Evolutionary conservation across 1,140 invertebrate genomes (phyloP).

Genomic region (Drepana arcuata): DNA sequence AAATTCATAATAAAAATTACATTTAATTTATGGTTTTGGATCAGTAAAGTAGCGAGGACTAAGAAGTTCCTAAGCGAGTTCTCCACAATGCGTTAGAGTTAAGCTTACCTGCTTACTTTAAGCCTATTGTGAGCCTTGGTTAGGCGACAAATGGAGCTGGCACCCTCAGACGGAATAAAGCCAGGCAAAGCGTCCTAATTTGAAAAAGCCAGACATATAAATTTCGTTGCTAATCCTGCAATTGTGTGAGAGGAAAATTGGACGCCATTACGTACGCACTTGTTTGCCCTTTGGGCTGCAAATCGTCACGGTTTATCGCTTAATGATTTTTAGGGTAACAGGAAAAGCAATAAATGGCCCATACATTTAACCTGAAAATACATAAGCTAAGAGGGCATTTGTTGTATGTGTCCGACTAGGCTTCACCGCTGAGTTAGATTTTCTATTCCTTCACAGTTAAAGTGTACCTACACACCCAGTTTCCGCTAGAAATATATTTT

Average conservation of each 20-base stretch:
- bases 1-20: too few relatives aligned
- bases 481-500: too few relatives aligned
- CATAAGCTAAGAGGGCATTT: too few relatives aligned
- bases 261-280: slow-evolving; percentile 51
- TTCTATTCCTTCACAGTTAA: too few relatives aligned
- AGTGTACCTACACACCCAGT: too few relatives aligned
- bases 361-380: too few relatives aligned
- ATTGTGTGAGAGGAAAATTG: slow-evolving; percentile 58
- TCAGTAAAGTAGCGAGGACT: too few relatives aligned
- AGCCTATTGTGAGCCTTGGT: slow-evolving; percentile 8
- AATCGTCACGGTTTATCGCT: slow-evolving; percentile 37
- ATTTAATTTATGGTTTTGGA: too few relatives aligned
- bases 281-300: slow-evolving; percentile 40
- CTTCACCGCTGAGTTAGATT: too few relatives aligned
- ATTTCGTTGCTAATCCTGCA: slow-evolving; percentile 60
- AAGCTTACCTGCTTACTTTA: background rate
- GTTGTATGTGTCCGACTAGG: too few relatives aligned
- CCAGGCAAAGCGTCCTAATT: slow-evolving; percentile 45
- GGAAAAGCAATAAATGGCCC: too few relatives aligned
- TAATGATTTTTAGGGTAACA: slow-evolving; percentile 36
- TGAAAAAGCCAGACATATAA: slow-evolving; percentile 69
- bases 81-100: background rate
- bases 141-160: slow-evolving; percentile 19
- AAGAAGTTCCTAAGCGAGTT: too few relatives aligned
- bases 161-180: slow-evolving; percentile 50